Percentiles rank a stretch among this genome's conserved stretches.
phyloP scores from a whole-genome alignment of 1,140 invertebrate species.

The Armadillidium nasatum region DNA sequence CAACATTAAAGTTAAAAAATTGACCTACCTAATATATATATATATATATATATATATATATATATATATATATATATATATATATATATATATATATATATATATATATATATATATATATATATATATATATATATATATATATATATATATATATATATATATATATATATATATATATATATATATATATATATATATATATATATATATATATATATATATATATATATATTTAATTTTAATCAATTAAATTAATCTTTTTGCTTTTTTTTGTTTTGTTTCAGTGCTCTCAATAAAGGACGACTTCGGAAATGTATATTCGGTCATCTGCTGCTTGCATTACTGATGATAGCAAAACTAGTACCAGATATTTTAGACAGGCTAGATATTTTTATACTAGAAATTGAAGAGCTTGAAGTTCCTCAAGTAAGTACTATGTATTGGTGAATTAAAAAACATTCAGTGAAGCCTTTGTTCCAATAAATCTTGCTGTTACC shows the following conservation, averaged over 20 bases:
- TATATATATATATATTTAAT: not conserved
- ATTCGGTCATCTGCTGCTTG: constrained; percentile 84
- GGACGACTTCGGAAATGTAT: constrained; percentile 85
- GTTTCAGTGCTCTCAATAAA: constrained; percentile 86
- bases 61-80: not conserved
- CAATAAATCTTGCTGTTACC: not conserved
- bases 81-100: not conserved
- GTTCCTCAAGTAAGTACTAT: constrained; percentile 78
- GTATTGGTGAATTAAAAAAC: too few species aligned
- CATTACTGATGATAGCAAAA: constrained; percentile 85
- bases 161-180: constrained; percentile 18
- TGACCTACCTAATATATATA: too few species aligned
- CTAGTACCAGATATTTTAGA: constrained; percentile 85
- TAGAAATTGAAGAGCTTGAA: constrained; percentile 88
- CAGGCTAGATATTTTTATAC: constrained; percentile 83
- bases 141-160: constrained; percentile 18
- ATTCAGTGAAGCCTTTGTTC: not conserved
- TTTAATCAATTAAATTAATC: not conserved
- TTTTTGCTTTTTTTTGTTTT: too few species aligned
- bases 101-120: constrained; percentile 14
- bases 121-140: constrained; percentile 18
- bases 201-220: not conserved
- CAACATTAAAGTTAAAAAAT: too few species aligned
- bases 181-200: constrained; percentile 7
- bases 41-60: not conserved